These are phyloP conservation scores for Noctilio leporinus DNA, from an alignment of 2,113 vertebrate species.

Conservation along the genomic window DNA sequence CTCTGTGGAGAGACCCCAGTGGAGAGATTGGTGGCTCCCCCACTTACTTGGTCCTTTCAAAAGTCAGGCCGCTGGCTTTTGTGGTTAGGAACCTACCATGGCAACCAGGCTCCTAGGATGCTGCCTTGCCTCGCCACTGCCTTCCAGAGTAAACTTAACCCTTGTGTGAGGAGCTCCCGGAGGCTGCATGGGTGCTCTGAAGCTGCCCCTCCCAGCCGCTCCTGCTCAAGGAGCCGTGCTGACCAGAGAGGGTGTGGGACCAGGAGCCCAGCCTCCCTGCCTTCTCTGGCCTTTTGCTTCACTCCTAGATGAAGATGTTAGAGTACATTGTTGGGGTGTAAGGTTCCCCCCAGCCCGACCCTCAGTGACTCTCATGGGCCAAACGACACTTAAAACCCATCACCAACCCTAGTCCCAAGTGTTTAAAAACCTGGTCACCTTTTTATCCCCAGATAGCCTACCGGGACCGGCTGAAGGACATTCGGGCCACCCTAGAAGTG, in stretches of 20 bases:
- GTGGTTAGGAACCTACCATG: neutral
- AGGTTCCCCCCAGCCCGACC: neutral
- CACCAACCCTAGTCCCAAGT: accelerated
- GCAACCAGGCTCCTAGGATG: neutral
- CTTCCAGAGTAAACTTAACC: neutral
- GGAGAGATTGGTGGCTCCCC: neutral
- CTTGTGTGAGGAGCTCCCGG: neutral
- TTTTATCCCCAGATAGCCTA: slow-evolving; percentile 84
- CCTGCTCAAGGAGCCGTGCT: accelerated
- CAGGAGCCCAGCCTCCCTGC: accelerated
- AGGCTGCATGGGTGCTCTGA: accelerated
- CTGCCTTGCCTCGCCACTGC: neutral
- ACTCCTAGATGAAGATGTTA: neutral
- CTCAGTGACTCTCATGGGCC: neutral
- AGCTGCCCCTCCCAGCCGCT: too few species aligned
- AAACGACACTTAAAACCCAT: neutral
- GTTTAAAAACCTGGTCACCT: neutral
- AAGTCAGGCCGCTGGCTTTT: neutral
- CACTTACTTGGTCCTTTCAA: neutral
- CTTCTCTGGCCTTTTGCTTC: neutral
- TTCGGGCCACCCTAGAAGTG: slow-evolving; percentile 86
- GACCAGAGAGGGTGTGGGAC: accelerated
- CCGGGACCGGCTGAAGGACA: slow-evolving; percentile 87
- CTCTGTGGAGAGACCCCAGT: neutral
- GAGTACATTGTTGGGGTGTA: accelerated